phyloP scores from a whole-genome alignment of 2,113 vertebrate species.

The Oreochromis tanganicae region DNA sequence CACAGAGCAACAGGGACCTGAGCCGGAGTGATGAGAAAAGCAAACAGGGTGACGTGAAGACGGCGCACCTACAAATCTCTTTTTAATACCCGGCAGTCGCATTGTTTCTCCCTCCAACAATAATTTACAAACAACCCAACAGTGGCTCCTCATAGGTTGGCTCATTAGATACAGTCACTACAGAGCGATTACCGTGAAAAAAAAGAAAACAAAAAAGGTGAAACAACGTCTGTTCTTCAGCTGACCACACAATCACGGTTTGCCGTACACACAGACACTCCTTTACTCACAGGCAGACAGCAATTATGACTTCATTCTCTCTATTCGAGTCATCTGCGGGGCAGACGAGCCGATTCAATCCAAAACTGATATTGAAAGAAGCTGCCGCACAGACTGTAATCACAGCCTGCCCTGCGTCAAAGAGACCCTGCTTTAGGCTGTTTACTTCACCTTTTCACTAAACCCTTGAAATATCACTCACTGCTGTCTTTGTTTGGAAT shows the following conservation, averaged over 20 bases:
- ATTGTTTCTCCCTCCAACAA: conserved; percentile 20
- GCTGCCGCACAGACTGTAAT: not conserved
- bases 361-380: conserved; percentile 18
- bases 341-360: conserved; percentile 11
- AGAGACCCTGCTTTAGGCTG: not conserved
- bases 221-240: not conserved
- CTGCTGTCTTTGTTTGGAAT: not conserved
- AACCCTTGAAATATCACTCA: not conserved
- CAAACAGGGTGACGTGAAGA: conserved; percentile 18
- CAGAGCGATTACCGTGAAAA: not conserved
- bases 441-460: conserved; percentile 14
- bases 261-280: not conserved
- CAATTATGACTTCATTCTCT: conserved; percentile 41
- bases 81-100: conserved; percentile 39
- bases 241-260: not conserved
- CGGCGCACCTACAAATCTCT: conserved; percentile 33
- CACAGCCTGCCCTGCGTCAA: not conserved
- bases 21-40: conserved; percentile 29
- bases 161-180: conserved; percentile 32
- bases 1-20: not conserved
- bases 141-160: not conserved
- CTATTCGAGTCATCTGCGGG: conserved; percentile 17
- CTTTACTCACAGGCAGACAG: not conserved
- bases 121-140: conserved; percentile 37
- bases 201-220: not conserved